Percentiles rank a stretch among this genome's conserved stretches.
Evolutionary conservation across 2,888 invertebrate genomes (phyloP).

Genomic region (Scaptomyza parva): DNA sequence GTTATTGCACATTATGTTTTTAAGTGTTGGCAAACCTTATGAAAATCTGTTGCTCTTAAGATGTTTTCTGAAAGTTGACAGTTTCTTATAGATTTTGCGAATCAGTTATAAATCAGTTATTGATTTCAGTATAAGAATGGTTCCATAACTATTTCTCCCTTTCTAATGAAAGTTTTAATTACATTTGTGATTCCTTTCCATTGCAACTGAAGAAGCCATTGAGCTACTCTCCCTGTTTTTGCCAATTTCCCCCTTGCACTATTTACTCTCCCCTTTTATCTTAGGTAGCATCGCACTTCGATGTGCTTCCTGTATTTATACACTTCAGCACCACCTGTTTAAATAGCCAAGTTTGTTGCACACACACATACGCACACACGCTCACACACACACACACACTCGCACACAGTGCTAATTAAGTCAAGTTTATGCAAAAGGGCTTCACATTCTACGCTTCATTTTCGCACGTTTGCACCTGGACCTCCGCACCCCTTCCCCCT

Average conservation of each 20-base stretch:
- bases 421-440: conserved; percentile 75
- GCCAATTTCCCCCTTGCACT: neutral
- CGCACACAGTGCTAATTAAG: conserved; percentile 68
- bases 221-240: too few relatives aligned
- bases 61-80: too few relatives aligned
- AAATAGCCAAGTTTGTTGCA: conserved; percentile 78
- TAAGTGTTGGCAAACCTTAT: too few relatives aligned
- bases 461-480: conserved; percentile 75
- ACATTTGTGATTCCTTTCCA: too few relatives aligned
- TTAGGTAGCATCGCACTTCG: conserved; percentile 1
- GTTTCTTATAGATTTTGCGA: too few relatives aligned
- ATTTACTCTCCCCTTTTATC: neutral
- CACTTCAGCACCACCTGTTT: conserved; percentile 67
- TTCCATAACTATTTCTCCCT: too few relatives aligned
- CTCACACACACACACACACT: conserved; percentile 41
- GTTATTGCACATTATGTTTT: too few relatives aligned
- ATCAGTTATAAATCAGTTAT: too few relatives aligned
- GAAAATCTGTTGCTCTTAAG: too few relatives aligned
- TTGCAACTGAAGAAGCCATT: too few relatives aligned
- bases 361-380: conserved; percentile 33
- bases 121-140: too few relatives aligned
- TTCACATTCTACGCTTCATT: conserved; percentile 31
- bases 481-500: neutral
- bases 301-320: conserved; percentile 16
- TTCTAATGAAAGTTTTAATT: too few relatives aligned